phyloP scores from a whole-genome alignment of 1,140 invertebrate genomes.

The Drosophila ananassae region DNA sequence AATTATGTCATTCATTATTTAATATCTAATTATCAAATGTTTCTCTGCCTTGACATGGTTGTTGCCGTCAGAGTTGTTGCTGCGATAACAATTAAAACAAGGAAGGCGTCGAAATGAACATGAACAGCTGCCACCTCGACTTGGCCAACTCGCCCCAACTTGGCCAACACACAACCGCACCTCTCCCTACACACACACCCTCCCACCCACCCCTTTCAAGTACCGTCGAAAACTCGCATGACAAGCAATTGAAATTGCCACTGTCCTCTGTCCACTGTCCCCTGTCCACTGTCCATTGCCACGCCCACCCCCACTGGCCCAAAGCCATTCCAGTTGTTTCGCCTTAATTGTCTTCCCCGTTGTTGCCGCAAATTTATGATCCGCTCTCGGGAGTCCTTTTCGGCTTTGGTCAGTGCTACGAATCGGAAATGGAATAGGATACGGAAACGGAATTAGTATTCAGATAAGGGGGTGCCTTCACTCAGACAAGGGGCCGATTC shows the following conservation, averaged over 20 bases:
- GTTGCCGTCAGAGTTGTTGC: conserved; percentile 5
- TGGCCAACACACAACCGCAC: conserved; percentile 9
- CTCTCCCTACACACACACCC: no score
- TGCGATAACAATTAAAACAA: conserved; percentile 76
- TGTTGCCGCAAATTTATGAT: conserved; percentile 74
- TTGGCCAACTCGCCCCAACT: conserved; percentile 27
- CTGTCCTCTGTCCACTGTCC: conserved; percentile 41
- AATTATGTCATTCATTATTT: conserved; percentile 77
- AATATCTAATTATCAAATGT: conserved; percentile 73
- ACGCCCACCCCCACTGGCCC: conserved; percentile 6
- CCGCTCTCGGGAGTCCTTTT: conserved; percentile 54
- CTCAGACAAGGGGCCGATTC: no score
- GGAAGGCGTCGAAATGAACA: conserved; percentile 76
- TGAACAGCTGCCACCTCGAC: conserved; percentile 49
- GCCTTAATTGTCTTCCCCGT: conserved; percentile 36
- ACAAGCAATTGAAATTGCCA: conserved; percentile 64
- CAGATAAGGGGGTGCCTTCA: no score
- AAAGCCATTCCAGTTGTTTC: conserved; percentile 39
- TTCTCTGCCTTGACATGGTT: conserved; percentile 16
- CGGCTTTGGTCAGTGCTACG: conserved; percentile 4
- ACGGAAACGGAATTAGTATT: not conserved
- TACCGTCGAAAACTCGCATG: conserved; percentile 29
- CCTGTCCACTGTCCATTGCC: conserved; percentile 36
- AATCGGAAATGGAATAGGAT: not conserved
- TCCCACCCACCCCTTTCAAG: not conserved